Evolutionary conservation across 2,113 vertebrate genomes (phyloP).

Genomic region (Etheostoma cragini): DNA sequence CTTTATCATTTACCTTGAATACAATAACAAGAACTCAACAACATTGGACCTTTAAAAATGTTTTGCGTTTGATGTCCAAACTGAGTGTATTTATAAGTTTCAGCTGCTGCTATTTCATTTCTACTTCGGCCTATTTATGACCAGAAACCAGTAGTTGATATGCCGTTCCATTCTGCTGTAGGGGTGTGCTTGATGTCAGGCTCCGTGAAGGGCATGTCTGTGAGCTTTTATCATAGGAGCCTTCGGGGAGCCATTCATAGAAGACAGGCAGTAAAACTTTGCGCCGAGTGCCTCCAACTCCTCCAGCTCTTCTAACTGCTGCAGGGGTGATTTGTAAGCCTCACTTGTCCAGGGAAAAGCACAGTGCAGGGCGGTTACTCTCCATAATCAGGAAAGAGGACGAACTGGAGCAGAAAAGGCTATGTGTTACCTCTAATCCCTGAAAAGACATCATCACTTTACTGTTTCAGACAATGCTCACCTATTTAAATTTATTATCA

Average conservation of each 20-base stretch:
- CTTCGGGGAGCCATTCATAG: slow-evolving; percentile 82
- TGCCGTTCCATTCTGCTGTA: slow-evolving; percentile 74
- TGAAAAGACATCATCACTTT: slow-evolving; percentile 43
- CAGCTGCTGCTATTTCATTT: slow-evolving; percentile 43
- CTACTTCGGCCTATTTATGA: slow-evolving; percentile 51
- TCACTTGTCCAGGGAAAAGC: slow-evolving; percentile 74
- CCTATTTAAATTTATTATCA: slow-evolving; percentile 60
- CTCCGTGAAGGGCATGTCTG: slow-evolving; percentile 78
- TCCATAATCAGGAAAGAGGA: slow-evolving; percentile 71
- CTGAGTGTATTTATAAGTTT: slow-evolving; percentile 30
- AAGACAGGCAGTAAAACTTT: slow-evolving; percentile 83
- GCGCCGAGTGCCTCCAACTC: slow-evolving; percentile 77
- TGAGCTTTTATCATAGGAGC: slow-evolving; percentile 81
- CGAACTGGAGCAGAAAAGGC: slow-evolving; percentile 57
- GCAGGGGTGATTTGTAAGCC: slow-evolving; percentile 81
- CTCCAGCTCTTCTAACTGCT: slow-evolving; percentile 75
- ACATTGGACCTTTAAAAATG: slow-evolving; percentile 37
- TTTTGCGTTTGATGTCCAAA: slow-evolving; percentile 36
- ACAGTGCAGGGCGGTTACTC: slow-evolving; percentile 71
- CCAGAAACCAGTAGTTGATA: slow-evolving; percentile 70
- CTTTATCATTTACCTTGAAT: background rate
- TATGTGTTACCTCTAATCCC: slow-evolving; percentile 57
- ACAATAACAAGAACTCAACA: background rate
- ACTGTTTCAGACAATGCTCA: slow-evolving; percentile 47
- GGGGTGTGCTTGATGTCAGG: slow-evolving; percentile 75